Base-by-base conservation (phyloP, 2,113 vertebrate genomes). In the Orycteropus afer region DNA sequence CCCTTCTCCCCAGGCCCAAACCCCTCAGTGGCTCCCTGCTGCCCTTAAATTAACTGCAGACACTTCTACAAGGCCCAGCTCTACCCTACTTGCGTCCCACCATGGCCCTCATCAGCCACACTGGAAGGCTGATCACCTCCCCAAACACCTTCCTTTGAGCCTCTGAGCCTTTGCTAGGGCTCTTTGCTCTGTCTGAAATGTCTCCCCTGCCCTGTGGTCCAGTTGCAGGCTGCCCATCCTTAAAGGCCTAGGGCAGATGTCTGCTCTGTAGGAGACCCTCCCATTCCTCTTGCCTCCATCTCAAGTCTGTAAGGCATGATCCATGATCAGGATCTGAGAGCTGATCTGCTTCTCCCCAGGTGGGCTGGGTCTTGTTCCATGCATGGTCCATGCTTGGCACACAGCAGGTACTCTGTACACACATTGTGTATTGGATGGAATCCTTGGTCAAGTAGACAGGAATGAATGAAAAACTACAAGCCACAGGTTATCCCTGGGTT, bases 21-120 rank as follows among this genome's bases (percentile, higher is more conserved):
- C 8, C 40, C 79, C 63, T 77, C 59, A 0, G 1, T 4, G 76
- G 77, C 65, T 88, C 53, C n/a, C 53, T 53, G 59, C 42, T 18
- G 32, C 63, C 94, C 27, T 51, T 47, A 18, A 86, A 40, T 71
- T 47, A 88, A 59, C 42, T 2, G 14, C 51, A 74, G 57, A 77
- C 51, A 74, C 34, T 61, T 32, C 86, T 22, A 8, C 32, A 8
- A 45, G 42, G 22, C 15, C n/a, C 63, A 74, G 22, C 14, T 49
- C 61, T 27, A 4, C 1, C 7, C 49, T 47, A 53, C 77, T 49
- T 40, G 34, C 80, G 63, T 61, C 40, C 42, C 23, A 2, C 77
- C 32, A 10, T 0, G 0, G 1, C 37, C 13, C 7, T n/a, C 5
- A 4, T 20, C 76, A 55, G 63, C 67, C 49, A 3, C 1, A 7